A percentile compares a stretch with the other conserved stretches of the same genome.
Conservation (phyloP, 2,797 vertebrate genomes). For the Brachyalestes nurse region DNA sequence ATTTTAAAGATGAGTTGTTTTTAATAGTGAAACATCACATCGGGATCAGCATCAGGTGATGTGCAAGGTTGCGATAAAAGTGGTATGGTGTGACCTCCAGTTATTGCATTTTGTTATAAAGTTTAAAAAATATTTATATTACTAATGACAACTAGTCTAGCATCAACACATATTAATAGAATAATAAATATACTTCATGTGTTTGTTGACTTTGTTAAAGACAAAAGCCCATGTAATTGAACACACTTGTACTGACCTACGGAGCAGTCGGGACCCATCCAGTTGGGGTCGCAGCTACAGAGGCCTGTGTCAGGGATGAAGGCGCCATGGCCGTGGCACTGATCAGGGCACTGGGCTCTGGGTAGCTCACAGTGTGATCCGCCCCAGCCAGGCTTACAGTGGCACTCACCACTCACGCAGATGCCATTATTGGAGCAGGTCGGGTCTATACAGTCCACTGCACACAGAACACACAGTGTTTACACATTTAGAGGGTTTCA, state of each 20-base stretch:
- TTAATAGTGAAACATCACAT: too few species aligned
- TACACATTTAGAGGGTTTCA: not conserved
- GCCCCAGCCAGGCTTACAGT: constrained; percentile 97
- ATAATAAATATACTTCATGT: too few species aligned
- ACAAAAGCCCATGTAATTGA: not conserved
- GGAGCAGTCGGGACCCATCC: constrained; percentile 99
- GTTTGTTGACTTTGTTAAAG: not conserved
- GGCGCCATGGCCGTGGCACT: constrained; percentile 98
- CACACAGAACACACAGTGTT: constrained; percentile 21
- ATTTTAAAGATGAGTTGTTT: too few species aligned
- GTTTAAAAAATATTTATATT: too few species aligned
- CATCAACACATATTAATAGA: too few species aligned
- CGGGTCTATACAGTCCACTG: constrained; percentile 96
- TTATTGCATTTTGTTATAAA: too few species aligned
- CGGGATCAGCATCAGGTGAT: too few species aligned
- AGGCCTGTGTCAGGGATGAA: constrained; percentile 94
- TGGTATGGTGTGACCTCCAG: too few species aligned
- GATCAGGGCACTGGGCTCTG: constrained; percentile 94
- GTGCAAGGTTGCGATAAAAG: too few species aligned
- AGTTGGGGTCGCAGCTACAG: constrained; percentile 96
- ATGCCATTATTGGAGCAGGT: constrained; percentile 96
- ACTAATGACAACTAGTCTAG: too few species aligned
- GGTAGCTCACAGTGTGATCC: constrained; percentile 94
- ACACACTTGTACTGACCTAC: constrained; percentile 82
- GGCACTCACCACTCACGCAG: constrained; percentile 95